Percentiles rank a stretch among this genome's conserved stretches.
Evolutionary conservation across 1,140 invertebrate species (phyloP).

Genomic region (Euglossa dilemma): DNA sequence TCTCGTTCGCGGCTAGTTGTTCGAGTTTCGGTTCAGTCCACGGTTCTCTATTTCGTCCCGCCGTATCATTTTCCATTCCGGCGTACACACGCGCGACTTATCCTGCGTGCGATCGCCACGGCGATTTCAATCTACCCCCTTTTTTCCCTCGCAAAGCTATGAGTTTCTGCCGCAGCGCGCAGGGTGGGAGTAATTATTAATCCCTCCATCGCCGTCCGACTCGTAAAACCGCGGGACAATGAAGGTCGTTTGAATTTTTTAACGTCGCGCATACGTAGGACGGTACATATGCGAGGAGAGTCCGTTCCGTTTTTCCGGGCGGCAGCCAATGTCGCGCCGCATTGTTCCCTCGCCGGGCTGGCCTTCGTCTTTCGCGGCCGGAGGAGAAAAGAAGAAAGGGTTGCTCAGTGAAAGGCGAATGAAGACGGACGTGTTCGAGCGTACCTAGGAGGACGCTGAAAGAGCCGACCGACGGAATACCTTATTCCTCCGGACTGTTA

Average conservation of each 20-base stretch:
- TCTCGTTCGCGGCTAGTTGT: not conserved
- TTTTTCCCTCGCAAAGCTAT: not conserved
- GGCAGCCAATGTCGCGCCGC: not conserved
- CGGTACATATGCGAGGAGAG: conserved; percentile 20
- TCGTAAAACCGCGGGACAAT: not conserved
- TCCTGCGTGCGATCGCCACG: not conserved
- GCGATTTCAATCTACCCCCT: conserved; percentile 1
- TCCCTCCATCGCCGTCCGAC: conserved; percentile 4
- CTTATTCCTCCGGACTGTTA: conserved; percentile 64
- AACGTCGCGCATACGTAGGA: not conserved
- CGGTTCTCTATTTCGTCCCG: not conserved
- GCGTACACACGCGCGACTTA: not conserved
- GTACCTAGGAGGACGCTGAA: conserved; percentile 7
- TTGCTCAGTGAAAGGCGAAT: not conserved
- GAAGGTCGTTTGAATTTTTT: not conserved
- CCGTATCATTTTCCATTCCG: not conserved
- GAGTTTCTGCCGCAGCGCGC: not conserved
- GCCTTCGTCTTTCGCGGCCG: conserved; percentile 28
- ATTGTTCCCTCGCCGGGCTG: conserved; percentile 5
- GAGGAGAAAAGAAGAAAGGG: conserved; percentile 8
- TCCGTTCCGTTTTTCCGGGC: conserved; percentile 26
- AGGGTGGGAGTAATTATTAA: conserved; percentile 6
- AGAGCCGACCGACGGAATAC: conserved; percentile 43
- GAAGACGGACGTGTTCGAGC: conserved; percentile 16
- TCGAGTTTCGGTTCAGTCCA: not conserved